phyloP scores from a whole-genome alignment of 2,888 invertebrate species.

The Himalopsyche tibetana region DNA sequence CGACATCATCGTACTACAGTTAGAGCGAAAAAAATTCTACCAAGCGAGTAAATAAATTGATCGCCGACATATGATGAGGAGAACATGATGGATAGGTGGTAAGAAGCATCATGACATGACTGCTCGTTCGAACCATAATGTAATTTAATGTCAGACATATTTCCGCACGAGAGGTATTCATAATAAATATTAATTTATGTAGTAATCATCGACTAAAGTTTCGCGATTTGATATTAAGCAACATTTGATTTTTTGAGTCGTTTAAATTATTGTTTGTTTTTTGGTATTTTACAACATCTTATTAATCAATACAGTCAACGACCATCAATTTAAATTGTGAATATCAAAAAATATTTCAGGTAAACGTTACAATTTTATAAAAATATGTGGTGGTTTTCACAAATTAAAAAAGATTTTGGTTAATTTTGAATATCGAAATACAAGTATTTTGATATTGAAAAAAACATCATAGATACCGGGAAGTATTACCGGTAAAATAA shows the following conservation, averaged over 20 bases:
- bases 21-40: conserved; percentile 29
- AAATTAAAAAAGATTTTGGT: no score
- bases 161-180: neutral
- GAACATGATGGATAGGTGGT: conserved; percentile 43
- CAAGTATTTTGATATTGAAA: no score
- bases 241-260: neutral
- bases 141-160: neutral
- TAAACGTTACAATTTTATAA: no score
- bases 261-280: neutral
- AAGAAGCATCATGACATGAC: conserved; percentile 48
- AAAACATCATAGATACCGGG: no score
- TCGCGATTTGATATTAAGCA: neutral
- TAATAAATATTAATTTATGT: conserved; percentile 1
- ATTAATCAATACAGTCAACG: no score
- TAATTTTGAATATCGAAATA: no score
- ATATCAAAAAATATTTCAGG: no score
- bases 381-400: no score
- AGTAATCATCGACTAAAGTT: neutral
- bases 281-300: no score
- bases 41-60: conserved; percentile 1
- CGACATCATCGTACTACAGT: neutral
- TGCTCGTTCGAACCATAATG: neutral
- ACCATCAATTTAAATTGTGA: no score
- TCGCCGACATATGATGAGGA: neutral
- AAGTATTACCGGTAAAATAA: no score